Evolutionary conservation across 2,888 invertebrate genomes (phyloP).

Genomic region (Ochropacha duplaris): DNA sequence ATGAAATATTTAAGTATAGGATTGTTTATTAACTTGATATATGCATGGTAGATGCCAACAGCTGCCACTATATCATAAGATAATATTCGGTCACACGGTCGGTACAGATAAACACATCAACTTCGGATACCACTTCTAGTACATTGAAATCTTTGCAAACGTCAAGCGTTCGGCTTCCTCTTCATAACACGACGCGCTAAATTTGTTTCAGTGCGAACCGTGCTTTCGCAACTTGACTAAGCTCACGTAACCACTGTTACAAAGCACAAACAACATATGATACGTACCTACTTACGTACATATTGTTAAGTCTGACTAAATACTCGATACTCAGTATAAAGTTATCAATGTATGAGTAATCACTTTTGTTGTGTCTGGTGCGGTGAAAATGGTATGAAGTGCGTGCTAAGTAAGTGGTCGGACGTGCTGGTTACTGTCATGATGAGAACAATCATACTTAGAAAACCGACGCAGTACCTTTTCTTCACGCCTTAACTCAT

Average conservation of each 20-base stretch:
- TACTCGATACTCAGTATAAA: background rate
- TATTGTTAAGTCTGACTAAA: conserved; percentile 6
- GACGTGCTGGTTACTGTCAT: background rate
- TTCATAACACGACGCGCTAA: conserved; percentile 53
- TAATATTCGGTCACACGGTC: no score
- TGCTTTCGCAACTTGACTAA: conserved; percentile 69
- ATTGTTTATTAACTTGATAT: no score
- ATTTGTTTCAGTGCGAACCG: conserved; percentile 65
- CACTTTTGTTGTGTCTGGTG: background rate
- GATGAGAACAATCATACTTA: no score
- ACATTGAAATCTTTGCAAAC: conserved; percentile 22
- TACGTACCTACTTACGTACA: conserved; percentile 24
- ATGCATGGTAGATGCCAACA: no score
- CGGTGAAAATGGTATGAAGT: background rate
- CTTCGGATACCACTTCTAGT: conserved; percentile 35
- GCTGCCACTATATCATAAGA: no score
- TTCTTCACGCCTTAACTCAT: no score
- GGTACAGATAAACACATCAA: no score
- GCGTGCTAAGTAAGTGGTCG: background rate
- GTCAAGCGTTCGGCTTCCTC: conserved; percentile 54
- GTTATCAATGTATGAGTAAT: background rate
- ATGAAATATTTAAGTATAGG: no score
- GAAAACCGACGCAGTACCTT: no score
- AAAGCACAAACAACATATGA: conserved; percentile 43
- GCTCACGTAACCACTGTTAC: conserved; percentile 69